Evolutionary conservation across 2,113 vertebrate species (phyloP), one percentile per base, ranked within the genome.

Genomic region (Poecilia latipinna): DNA sequence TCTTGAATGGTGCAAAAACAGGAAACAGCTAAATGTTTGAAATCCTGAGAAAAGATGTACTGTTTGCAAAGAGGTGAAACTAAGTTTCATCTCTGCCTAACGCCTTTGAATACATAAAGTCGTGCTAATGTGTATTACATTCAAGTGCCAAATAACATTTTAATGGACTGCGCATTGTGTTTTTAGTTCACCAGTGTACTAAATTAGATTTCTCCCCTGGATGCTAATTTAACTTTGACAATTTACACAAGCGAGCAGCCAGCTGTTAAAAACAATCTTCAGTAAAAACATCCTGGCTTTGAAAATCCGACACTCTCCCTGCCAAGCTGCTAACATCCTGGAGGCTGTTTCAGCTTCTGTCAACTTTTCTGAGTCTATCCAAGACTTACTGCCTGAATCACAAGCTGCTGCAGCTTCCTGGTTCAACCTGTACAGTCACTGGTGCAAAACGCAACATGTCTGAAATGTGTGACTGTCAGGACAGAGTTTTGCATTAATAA

Each of bases 151-250:
- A 74, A 66, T 22, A n/a, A 57, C 62, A 68, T 65, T 75, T 29
- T 68, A 70, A 74, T 70, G 64, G 64, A 74, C 60, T 85, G 61
- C 37, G 44, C 48, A n/a, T 86, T 78, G 78, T 44, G 22, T 57
- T 66, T 74, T 68, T 2, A 81, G 73, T 60, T 84, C 57, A 70
- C 61, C 68, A 77, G 19, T n/a, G 26, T 10, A 72, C 57, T 35
- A 75, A 80, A 79, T 77, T 0, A 28, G 26, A 12, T 28, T 72
- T 51, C 31, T 54, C 48, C 31, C 51, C 39, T 76, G 68, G 68
- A 74, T 66, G 68, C 33, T 65, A 62, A 64, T 77, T 26, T 72
- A 60, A 70, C 69, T 73, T 62, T 61, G 66, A 70, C 70, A 68
- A 65, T 75, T 57, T 77, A 32, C 19, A 72, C 35, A 61, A 65